Evolutionary conservation across 2,888 invertebrate genomes (phyloP), one percentile per base, ranked within the genome.

Genomic region (Plagodis pulveraria): DNA sequence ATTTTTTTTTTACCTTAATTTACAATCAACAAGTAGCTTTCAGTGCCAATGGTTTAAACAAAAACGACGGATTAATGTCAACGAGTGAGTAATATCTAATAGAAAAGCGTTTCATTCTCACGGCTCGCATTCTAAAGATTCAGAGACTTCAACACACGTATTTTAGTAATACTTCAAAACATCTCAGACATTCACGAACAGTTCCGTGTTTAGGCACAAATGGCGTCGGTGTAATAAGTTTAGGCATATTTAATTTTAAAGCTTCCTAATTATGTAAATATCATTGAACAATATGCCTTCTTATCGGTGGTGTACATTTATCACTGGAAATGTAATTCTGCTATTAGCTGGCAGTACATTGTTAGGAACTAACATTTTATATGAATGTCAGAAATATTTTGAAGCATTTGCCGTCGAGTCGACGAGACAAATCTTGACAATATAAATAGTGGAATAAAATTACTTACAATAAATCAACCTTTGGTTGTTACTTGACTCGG

Each of bases 81-180:
- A 69, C 66, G 66, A 72, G 69, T 72, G 70, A 81, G 70, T 83
- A 78, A 81, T 73, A 78, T 80, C 83, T 87, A 89, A 80, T 83
- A 82, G 72, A 81, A 59, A 89, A 90, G 90, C 88, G 80, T 85
- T 76, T 80, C 87, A 87, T 85, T 84, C 85, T 85, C 86, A 82
- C 89, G 77, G 81, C 77, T 79, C 77, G 76, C 65, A 68, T 58
- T 79, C 82, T 72, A 73, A 70, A 72, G 74, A 61, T 34, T 49
- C 60, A 56, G 33, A 49, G 56, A 60, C 35, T 44, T 41, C 44
- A 71, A 74, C 76, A 79, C 77, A 78, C 77, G 79, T 72, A 22
- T 4, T 66, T 73, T 67, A 72, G 62, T 67, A 65, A 62, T 69
- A 76, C 78, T 79, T 76, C 77, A 77, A 71, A 78, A 76, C 79